Conservation (phyloP, 2,888 invertebrate species). For the Ectemnius cavifrons region DNA sequence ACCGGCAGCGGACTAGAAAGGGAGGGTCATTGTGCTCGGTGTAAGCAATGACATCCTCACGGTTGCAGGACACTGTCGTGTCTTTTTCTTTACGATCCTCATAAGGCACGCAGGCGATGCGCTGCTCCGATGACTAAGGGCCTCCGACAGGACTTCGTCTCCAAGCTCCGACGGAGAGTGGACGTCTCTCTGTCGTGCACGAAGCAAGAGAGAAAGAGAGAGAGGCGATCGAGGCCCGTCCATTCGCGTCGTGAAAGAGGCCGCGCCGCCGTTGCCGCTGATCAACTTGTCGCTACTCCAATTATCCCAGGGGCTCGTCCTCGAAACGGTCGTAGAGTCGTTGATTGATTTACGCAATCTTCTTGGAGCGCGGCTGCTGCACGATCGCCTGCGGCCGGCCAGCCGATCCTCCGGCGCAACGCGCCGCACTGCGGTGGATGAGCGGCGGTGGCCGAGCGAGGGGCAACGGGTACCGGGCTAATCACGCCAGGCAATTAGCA, state of each 20-base stretch:
- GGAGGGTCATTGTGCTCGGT: slow-evolving; percentile 33
- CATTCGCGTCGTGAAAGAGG: slow-evolving; percentile 55
- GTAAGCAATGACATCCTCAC: slow-evolving; percentile 42
- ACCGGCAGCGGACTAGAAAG: slow-evolving; percentile 14
- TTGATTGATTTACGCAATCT: slow-evolving; percentile 69
- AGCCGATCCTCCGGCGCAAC: slow-evolving; percentile 16
- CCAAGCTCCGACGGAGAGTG: neutral
- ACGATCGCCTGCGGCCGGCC: slow-evolving; percentile 23
- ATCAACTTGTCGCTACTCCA: slow-evolving; percentile 71
- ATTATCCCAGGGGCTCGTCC: slow-evolving; percentile 60
- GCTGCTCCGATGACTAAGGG: slow-evolving; percentile 53
- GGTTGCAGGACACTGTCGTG: slow-evolving; percentile 37
- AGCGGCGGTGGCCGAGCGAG: slow-evolving; percentile 8
- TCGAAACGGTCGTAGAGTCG: slow-evolving; percentile 51
- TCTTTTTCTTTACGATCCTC: slow-evolving; percentile 33
- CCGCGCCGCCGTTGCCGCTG: slow-evolving; percentile 54
- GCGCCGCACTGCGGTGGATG: neutral
- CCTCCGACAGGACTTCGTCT: slow-evolving; percentile 21
- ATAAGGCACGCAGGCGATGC: slow-evolving; percentile 56
- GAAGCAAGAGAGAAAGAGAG: slow-evolving; percentile 27
- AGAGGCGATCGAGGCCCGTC: slow-evolving; percentile 30
- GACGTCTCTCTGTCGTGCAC: slow-evolving; percentile 5
- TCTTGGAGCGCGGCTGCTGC: slow-evolving; percentile 40
- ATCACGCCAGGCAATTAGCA: slow-evolving; percentile 67
- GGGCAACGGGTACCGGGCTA: slow-evolving; percentile 32